phyloP scores from a whole-genome alignment of 2,113 vertebrate genomes.

The human (Homo sapiens) region GRCh38 chr9:128081001-128081500 shows the following conservation, averaged over 20 bases:
- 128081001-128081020: not conserved
- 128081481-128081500: not conserved
- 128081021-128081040: not conserved
- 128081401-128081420: not conserved
- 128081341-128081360: conserved; percentile 22
- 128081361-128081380: not conserved
- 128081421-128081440: not conserved
- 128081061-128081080: not conserved
- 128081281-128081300: not conserved
- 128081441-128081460: not conserved
- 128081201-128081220: not conserved
- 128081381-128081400: not conserved
- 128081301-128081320: not conserved
- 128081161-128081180: not conserved
- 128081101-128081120: not conserved
- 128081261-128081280: not conserved
- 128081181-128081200: not conserved
- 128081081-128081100: not conserved
- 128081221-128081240: not conserved
- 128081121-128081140: not conserved
- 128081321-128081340: not conserved
- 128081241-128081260: not conserved
- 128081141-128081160: not conserved
- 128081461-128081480: not conserved
- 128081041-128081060: not conserved